A percentile compares a stretch with the other conserved stretches of the same genome.
phyloP scores from a whole-genome alignment of 2,797 vertebrate genomes.

The Sandelia bainsii region DNA sequence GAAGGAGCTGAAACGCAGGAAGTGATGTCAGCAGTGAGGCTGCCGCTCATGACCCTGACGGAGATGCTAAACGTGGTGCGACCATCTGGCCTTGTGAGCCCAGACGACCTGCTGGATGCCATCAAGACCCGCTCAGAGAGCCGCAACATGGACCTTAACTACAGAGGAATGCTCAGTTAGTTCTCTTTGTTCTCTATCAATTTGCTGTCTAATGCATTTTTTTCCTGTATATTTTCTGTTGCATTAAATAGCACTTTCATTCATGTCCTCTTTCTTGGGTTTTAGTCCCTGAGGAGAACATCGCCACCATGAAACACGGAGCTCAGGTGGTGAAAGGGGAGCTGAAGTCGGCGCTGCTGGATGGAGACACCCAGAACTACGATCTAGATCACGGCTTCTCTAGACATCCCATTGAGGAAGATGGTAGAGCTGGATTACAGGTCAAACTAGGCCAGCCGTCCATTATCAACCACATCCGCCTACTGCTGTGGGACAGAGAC shows the following conservation, averaged over 20 bases:
- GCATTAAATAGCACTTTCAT: background rate
- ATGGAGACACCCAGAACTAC: conserved; percentile 98
- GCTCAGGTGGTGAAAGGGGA: conserved; percentile 98
- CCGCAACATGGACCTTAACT: conserved; percentile 99
- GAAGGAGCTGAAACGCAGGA: conserved; percentile 87
- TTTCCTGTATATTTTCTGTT: background rate
- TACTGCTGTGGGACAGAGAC: conserved; percentile 97
- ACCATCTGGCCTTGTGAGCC: conserved; percentile 92
- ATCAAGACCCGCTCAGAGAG: conserved; percentile 98
- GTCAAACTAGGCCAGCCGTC: conserved; percentile 95
- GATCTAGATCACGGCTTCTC: conserved; percentile 99
- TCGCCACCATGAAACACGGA: conserved; percentile 97
- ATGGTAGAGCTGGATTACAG: conserved; percentile 93
- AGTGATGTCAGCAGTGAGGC: conserved; percentile 94
- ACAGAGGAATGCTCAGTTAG: conserved; percentile 97
- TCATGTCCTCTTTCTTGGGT: background rate
- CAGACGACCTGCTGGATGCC: conserved; percentile 95
- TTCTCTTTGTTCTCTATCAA: conserved; percentile 1
- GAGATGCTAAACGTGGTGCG: conserved; percentile 97
- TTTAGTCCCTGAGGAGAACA: conserved; percentile 96
- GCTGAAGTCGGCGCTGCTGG: conserved; percentile 95
- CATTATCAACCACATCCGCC: conserved; percentile 95
- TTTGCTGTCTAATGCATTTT: background rate
- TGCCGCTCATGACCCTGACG: conserved; percentile 96
- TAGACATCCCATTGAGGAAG: conserved; percentile 95